Percentiles rank a stretch among this genome's conserved stretches.
Evolutionary conservation across 2,113 vertebrate genomes (phyloP).

Genomic region (Osmerus eperlanus): DNA sequence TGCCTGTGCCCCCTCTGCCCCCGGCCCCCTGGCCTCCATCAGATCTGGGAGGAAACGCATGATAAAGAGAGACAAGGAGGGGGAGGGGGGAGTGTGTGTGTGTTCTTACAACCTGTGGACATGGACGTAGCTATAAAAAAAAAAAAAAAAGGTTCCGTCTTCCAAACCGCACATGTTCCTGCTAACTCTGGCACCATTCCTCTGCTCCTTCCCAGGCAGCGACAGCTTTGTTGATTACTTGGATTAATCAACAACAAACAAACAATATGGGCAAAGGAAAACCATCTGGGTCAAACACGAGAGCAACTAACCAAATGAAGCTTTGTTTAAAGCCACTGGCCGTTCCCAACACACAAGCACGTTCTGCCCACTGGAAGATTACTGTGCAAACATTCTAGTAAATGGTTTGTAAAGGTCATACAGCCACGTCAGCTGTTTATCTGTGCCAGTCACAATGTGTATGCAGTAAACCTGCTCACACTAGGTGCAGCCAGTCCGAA

Average conservation of each 20-base stretch:
- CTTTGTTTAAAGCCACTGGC: conserved; percentile 3
- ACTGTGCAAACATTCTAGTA: not conserved
- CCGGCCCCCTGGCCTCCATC: conserved; percentile 40
- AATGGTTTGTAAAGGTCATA: not conserved
- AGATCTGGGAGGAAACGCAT: conserved; percentile 64
- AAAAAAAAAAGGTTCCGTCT: too few relatives aligned
- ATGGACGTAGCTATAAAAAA: conserved; percentile 38
- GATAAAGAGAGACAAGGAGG: conserved; percentile 65
- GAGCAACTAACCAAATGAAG: conserved; percentile 43
- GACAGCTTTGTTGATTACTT: too few relatives aligned
- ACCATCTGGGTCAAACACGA: conserved; percentile 26
- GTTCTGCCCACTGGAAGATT: not conserved
- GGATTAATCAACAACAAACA: too few relatives aligned
- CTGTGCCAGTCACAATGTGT: not conserved
- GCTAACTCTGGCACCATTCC: too few relatives aligned
- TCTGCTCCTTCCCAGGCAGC: too few relatives aligned
- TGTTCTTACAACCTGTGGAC: conserved; percentile 49
- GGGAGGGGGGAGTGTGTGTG: not conserved
- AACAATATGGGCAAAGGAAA: too few relatives aligned
- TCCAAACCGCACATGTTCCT: too few relatives aligned
- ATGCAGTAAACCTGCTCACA: not conserved
- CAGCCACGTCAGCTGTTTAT: not conserved
- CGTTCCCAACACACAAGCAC: too few relatives aligned
- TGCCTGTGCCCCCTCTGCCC: conserved; percentile 66
- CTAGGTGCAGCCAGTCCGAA: not conserved